phyloP scores from a whole-genome alignment of 2,113 vertebrate genomes.

The Pterocles burchelli region DNA sequence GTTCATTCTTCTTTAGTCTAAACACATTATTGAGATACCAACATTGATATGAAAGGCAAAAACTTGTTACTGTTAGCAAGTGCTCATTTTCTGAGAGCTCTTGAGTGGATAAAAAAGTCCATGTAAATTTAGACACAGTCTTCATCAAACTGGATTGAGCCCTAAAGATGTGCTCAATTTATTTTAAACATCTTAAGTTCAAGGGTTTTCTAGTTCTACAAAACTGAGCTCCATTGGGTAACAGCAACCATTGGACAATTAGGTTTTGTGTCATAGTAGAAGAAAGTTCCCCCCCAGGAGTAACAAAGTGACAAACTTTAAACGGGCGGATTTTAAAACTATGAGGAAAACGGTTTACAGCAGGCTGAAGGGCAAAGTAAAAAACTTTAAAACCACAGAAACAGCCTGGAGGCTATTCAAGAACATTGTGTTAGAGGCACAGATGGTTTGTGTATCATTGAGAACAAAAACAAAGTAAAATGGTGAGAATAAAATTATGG shows the following conservation, averaged over 20 bases:
- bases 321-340: slow-evolving; percentile 69
- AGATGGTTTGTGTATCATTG: slow-evolving; percentile 70
- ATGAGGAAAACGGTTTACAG: slow-evolving; percentile 69
- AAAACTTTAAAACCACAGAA: slow-evolving; percentile 72
- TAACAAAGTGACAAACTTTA: slow-evolving; percentile 42
- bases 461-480: slow-evolving; percentile 64
- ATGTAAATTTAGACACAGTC: not conserved
- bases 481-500: slow-evolving; percentile 57
- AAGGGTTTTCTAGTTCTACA: not conserved
- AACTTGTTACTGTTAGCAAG: not conserved
- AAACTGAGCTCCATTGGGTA: not conserved
- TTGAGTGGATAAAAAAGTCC: not conserved
- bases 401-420: slow-evolving; percentile 73
- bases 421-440: slow-evolving; percentile 73
- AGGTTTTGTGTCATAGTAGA: not conserved
- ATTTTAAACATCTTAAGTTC: not conserved
- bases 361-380: slow-evolving; percentile 72
- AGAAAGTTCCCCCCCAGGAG: not conserved
- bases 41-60: not conserved
- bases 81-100: not conserved
- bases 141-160: not conserved
- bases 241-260: not conserved
- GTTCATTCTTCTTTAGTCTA: not conserved
- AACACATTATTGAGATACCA: not conserved
- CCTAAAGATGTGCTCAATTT: not conserved